Evolutionary conservation across 2,888 invertebrate species (phyloP), one percentile per base, ranked within the genome.

Genomic region (Agapostemon virescens): DNA sequence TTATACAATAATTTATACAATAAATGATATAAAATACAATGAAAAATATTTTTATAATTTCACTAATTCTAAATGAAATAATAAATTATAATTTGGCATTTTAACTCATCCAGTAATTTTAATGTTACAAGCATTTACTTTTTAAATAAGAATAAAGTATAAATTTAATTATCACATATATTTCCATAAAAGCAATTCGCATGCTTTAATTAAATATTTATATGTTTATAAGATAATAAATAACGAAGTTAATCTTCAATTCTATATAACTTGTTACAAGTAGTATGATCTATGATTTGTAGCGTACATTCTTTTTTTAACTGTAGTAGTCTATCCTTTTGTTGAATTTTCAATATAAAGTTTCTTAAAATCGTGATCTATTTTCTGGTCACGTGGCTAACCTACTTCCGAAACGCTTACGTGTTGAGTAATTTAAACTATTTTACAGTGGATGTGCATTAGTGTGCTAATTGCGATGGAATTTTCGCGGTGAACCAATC

Each of bases 341-440:
- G 0, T 26, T 20, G 15, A 30, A 36, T 61, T 64, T 61, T 67
- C 64, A 36, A 40, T 52, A 20, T 4, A n/a, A 55, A 77, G 58
- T 69, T 81, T 77, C 77, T 36, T 20, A 9, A 30, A 55, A 79
- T 61, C 15, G 7, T 15, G 38, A 20, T n/a, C 49, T 55, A 66
- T 64, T 79, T 81, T 83, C 85, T 68, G 64, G 49, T 85, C 82
- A 82, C 82, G 82, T 49, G 42, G 38, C 52, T 58, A 82, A 82
- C 76, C 76, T 63, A 85, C 66, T 80, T 85, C 63, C 72, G 69
- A 33, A 74, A 64, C 75, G 71, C 69, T 79, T 64, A 68, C 38
- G 61, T 58, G 36, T 23, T 58, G 36, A 23, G 30, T 11, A 17
- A 73, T 30, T 73, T 58, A 9, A n/a, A 3, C 66, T 67, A 61